Evolutionary conservation across 1,140 invertebrate genomes (phyloP).

Genomic region (Bombus superbus): DNA sequence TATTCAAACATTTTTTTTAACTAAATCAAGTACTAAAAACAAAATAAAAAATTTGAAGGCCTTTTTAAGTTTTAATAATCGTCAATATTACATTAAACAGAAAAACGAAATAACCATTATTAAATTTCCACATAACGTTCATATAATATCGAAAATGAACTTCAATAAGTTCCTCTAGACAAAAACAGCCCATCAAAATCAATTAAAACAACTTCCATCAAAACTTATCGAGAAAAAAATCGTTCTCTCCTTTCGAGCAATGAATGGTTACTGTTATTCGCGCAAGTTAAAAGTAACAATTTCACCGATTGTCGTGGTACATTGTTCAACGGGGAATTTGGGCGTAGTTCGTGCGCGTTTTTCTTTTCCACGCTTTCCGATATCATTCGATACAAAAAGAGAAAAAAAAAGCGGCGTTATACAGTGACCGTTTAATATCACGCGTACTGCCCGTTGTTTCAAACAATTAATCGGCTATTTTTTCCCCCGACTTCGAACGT

Average conservation of each 20-base stretch:
- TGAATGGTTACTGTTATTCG: neutral
- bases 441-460: neutral
- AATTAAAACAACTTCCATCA: neutral
- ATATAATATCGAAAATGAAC: neutral
- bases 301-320: constrained; percentile 16
- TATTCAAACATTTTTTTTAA: too few relatives aligned
- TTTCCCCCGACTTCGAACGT: neutral
- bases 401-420: neutral
- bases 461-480: neutral
- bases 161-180: neutral
- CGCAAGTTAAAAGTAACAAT: constrained; percentile 8
- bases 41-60: too few relatives aligned
- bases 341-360: neutral
- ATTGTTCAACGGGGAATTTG: neutral
- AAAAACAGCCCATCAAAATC: neutral
- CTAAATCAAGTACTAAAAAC: too few relatives aligned
- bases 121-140: neutral
- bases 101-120: too few relatives aligned
- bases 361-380: constrained; percentile 4
- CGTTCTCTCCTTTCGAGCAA: neutral
- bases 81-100: too few relatives aligned
- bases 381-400: constrained; percentile 14
- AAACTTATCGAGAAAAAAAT: neutral
- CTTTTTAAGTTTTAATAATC: too few relatives aligned
- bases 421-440: constrained; percentile 12